Evolutionary conservation across 1,140 invertebrate genomes (phyloP).

Genomic region (Meteorus sp.): DNA sequence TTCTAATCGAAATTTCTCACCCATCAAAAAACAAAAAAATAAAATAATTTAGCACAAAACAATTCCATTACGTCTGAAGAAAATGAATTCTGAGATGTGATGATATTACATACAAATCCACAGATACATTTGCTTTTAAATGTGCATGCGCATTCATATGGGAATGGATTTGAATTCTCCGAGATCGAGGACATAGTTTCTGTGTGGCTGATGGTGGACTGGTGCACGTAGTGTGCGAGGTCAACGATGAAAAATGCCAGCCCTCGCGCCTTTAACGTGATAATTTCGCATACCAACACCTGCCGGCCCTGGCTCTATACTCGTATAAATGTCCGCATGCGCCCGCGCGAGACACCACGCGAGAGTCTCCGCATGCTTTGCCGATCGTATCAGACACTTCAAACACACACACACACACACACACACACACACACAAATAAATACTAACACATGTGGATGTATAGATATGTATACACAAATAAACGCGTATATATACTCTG

Average conservation of each 20-base stretch:
- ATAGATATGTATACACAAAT: not conserved
- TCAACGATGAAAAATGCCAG: conserved; percentile 44
- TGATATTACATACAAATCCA: no score
- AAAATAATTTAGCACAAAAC: no score
- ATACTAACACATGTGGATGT: conserved; percentile 5
- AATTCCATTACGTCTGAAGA: no score
- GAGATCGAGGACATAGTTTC: conserved; percentile 31
- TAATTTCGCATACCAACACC: conserved; percentile 55
- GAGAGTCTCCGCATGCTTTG: conserved; percentile 33
- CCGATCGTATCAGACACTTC: conserved; percentile 50
- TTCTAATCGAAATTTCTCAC: no score
- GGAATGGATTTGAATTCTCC: conserved; percentile 40
- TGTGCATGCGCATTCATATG: no score
- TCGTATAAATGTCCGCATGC: conserved; percentile 5
- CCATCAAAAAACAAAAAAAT: no score
- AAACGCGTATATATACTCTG: no score
- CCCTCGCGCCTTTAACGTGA: conserved; percentile 44
- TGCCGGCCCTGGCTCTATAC: conserved; percentile 37
- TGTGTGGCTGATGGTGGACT: no score
- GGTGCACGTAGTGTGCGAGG: conserved; percentile 17
- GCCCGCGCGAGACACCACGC: conserved; percentile 28
- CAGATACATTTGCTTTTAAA: no score
- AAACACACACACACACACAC: no score
- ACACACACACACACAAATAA: no score
- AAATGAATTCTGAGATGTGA: no score